phyloP scores from a whole-genome alignment of 2,888 invertebrate species.

The Parapristionchus giblindavisi region DNA sequence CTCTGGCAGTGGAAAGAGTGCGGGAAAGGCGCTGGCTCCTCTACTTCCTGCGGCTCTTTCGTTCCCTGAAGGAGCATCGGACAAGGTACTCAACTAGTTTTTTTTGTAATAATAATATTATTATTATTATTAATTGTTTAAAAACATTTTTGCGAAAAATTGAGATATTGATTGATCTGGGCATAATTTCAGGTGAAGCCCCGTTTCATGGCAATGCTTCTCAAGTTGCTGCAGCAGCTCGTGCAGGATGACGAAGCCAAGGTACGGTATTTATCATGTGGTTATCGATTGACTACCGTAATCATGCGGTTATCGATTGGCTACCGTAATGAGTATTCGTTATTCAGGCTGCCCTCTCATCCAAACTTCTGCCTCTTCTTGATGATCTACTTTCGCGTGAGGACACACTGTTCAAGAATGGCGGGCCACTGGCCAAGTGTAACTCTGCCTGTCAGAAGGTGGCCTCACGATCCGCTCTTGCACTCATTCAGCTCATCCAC shows the following conservation, averaged over 20 bases:
- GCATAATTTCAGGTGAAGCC: constrained; percentile 46
- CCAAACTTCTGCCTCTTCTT: constrained; percentile 6
- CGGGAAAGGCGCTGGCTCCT: constrained; percentile 13
- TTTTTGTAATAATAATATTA: too few species aligned
- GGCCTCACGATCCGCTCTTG: constrained; percentile 11
- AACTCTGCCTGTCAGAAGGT: constrained; percentile 35
- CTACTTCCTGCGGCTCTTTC: constrained; percentile 13
- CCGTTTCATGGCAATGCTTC: constrained; percentile 51
- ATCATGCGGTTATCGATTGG: too few species aligned
- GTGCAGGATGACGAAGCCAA: constrained; percentile 27
- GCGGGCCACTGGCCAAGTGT: constrained; percentile 35
- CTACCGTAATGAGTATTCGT: too few species aligned
- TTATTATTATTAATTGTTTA: too few species aligned
- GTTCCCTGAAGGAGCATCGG: not conserved
- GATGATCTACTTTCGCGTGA: constrained; percentile 18
- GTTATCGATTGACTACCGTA: too few species aligned
- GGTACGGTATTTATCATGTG: too few species aligned
- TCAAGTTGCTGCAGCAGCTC: constrained; percentile 45
- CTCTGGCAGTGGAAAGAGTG: constrained; percentile 12
- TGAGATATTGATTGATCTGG: not conserved
- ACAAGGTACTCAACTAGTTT: constrained; percentile 10
- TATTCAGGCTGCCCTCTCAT: constrained; percentile 23
- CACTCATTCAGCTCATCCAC: constrained; percentile 25
- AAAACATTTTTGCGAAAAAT: too few species aligned
- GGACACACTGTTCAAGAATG: constrained; percentile 10